phyloP scores from a whole-genome alignment of 1,140 invertebrate genomes.

The Galendromus occidentalis region DNA sequence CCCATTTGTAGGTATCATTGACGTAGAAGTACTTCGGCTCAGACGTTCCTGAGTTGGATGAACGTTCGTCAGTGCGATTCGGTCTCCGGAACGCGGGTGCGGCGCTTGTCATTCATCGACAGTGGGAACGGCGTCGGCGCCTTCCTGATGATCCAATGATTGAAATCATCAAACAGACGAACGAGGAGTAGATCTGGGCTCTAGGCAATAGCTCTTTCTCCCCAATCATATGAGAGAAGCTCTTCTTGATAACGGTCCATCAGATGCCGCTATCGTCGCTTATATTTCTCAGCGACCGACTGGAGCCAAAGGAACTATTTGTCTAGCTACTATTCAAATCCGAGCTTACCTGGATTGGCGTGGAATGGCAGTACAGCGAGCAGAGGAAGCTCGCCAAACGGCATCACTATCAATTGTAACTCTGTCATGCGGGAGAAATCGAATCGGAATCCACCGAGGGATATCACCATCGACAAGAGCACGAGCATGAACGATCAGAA shows the following conservation, averaged over 20 bases:
- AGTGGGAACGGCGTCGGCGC: not conserved
- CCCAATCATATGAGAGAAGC: not conserved
- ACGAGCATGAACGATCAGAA: not conserved
- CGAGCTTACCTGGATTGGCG: not conserved
- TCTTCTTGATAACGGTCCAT: not conserved
- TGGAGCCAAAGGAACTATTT: not conserved
- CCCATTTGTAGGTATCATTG: not conserved
- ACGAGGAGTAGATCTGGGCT: not conserved
- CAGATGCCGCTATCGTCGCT: not conserved
- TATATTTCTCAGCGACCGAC: not conserved
- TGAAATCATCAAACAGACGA: not conserved
- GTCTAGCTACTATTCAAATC: not conserved
- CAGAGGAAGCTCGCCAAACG: not conserved
- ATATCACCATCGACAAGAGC: not conserved
- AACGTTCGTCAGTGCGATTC: not conserved
- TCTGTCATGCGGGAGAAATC: not conserved
- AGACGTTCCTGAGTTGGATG: not conserved
- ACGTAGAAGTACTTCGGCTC: not conserved
- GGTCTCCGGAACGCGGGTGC: not conserved
- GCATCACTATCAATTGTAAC: not conserved
- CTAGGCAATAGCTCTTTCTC: not conserved
- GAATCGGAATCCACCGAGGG: not conserved
- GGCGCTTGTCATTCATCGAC: not conserved
- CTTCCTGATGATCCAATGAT: not conserved
- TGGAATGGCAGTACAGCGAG: not conserved